Percentiles rank a stretch among this genome's conserved stretches.
These are phyloP conservation scores for Botrylloides violaceus DNA, from an alignment of 23 tunicate genomes.

Conservation along the genomic window DNA sequence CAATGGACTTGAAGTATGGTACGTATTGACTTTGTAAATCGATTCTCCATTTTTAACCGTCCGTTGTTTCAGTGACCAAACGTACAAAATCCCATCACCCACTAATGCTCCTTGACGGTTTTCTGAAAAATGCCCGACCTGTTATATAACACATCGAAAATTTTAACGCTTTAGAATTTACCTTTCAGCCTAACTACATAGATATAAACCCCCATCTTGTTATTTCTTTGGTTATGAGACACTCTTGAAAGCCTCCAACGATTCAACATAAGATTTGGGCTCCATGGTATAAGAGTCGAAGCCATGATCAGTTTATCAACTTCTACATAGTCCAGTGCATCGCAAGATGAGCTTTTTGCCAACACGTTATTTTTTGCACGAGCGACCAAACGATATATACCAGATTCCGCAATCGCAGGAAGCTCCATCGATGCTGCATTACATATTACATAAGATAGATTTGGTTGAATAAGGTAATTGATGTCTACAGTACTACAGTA, in stretches of 20 bases:
- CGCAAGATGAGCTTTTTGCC: conserved; percentile 8
- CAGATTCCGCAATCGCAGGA: neutral
- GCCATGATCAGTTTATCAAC: neutral
- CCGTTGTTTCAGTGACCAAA: neutral
- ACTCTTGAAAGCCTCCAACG: neutral
- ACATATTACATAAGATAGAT: neutral
- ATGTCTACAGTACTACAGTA: no score
- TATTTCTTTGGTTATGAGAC: neutral
- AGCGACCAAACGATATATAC: conserved; percentile 12
- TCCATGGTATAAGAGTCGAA: neutral
- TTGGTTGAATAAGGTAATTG: neutral
- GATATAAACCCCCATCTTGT: neutral
- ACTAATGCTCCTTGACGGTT: neutral
- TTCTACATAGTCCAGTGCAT: neutral
- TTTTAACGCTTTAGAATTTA: neutral
- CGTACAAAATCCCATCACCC: neutral
- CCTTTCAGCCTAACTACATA: neutral
- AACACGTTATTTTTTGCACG: conserved; percentile 3
- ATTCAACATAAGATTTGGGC: neutral
- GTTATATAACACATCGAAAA: neutral
- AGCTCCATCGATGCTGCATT: neutral
- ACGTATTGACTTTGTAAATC: neutral
- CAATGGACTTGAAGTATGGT: neutral
- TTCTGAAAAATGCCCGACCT: neutral
- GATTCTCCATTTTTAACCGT: neutral